Evolutionary conservation across 2,113 vertebrate species (phyloP).

Genomic region (Columba livia): DNA sequence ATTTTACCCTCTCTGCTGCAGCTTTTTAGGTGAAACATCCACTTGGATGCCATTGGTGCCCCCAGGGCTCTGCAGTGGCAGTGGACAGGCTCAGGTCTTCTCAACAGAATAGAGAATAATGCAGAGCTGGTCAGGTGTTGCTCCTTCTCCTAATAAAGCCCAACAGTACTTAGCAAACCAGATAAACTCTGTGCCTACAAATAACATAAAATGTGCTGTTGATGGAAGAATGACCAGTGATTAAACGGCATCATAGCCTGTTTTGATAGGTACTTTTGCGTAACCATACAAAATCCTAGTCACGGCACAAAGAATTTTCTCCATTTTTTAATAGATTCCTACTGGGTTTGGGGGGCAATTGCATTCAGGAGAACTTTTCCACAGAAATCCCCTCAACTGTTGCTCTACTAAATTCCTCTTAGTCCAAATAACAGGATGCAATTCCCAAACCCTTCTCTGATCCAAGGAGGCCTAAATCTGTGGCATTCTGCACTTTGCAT

Average conservation of each 20-base stretch:
- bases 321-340: not conserved
- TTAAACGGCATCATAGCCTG: not conserved
- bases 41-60: not conserved
- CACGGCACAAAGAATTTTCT: not conserved
- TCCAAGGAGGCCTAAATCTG: not conserved
- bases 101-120: not conserved
- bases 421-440: not conserved
- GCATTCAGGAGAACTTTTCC: not conserved
- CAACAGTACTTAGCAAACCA: not conserved
- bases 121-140: not conserved
- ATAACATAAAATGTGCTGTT: not conserved
- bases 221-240: not conserved
- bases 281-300: not conserved
- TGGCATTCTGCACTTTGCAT: not conserved
- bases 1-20: not conserved
- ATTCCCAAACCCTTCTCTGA: not conserved
- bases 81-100: not conserved
- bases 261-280: not conserved
- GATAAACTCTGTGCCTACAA: not conserved
- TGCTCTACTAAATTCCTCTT: not conserved
- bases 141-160: not conserved
- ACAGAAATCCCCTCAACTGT: not conserved
- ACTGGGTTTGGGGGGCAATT: not conserved
- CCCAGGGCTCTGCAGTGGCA: not conserved
- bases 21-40: not conserved